A percentile compares a stretch with the other conserved stretches of the same genome.
phyloP scores from a whole-genome alignment of 2,888 invertebrate genomes.

The Nysson spinosus region DNA sequence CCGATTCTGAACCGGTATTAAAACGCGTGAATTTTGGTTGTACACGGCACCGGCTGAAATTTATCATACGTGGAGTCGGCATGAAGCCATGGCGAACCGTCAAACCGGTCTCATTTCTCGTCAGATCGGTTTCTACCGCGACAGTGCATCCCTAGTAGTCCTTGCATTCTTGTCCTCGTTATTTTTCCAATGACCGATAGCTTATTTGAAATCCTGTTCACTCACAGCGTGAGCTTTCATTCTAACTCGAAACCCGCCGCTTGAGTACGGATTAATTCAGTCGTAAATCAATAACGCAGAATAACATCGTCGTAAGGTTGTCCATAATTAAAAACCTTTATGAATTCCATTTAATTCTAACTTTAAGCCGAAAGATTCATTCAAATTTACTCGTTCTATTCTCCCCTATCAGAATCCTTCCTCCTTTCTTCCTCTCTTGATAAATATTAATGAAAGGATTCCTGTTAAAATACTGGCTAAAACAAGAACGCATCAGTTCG shows the following conservation, averaged over 20 bases:
- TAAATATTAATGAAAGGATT: too few species aligned
- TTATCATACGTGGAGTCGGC: slow-evolving; percentile 37
- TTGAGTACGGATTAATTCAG: slow-evolving; percentile 30
- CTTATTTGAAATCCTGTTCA: slow-evolving; percentile 27
- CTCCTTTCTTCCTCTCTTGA: too few species aligned
- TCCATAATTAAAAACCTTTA: too few species aligned
- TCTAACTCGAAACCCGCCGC: slow-evolving; percentile 31
- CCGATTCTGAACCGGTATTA: too few species aligned
- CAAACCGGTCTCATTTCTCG: slow-evolving; percentile 56
- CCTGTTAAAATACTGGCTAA: too few species aligned
- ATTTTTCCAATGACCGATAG: slow-evolving; percentile 24
- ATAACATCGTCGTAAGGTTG: background rate
- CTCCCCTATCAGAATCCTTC: too few species aligned
- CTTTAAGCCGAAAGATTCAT: too few species aligned
- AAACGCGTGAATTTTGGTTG: too few species aligned
- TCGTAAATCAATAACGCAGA: slow-evolving; percentile 28
- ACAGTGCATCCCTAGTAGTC: slow-evolving; percentile 17
- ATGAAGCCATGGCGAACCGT: slow-evolving; percentile 38
- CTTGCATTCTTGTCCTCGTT: slow-evolving; percentile 4
- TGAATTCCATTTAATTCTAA: too few species aligned
- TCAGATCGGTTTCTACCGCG: slow-evolving; percentile 25
- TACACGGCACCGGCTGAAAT: slow-evolving; percentile 3
- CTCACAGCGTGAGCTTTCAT: slow-evolving; percentile 20
- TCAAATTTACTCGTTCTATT: too few species aligned
- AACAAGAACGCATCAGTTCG: too few species aligned